Evolutionary conservation across 2,888 invertebrate species (phyloP).

Genomic region (Leucophora obtusa): DNA sequence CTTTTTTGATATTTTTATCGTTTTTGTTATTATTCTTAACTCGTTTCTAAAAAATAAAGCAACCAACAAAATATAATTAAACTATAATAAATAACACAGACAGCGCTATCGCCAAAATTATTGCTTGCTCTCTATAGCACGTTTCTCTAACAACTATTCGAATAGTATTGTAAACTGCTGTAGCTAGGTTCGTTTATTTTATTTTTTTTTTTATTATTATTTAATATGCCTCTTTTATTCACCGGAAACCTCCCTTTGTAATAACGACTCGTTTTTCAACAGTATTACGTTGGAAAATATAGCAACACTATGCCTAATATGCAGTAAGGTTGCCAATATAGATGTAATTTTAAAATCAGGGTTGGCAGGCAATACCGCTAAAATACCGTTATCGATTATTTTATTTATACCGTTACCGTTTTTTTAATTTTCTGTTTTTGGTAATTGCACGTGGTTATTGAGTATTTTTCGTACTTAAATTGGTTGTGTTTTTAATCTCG

Average conservation of each 20-base stretch:
- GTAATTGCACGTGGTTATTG: no score
- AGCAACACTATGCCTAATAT: background rate
- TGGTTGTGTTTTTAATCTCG: no score
- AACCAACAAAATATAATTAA: constrained; percentile 32
- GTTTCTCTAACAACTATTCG: constrained; percentile 46
- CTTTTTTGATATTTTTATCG: background rate
- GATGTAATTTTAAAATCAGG: no score
- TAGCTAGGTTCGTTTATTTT: background rate
- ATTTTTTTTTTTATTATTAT: no score
- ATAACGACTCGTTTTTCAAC: background rate
- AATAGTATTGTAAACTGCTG: constrained; percentile 21
- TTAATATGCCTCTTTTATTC: no score
- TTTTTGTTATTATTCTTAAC: background rate
- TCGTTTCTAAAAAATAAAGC: constrained; percentile 29
- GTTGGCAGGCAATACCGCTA: no score
- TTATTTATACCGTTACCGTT: no score
- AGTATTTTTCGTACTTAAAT: no score
- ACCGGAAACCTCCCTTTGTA: background rate
- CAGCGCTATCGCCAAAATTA: constrained; percentile 4
- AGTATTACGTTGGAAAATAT: background rate
- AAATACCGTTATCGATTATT: no score
- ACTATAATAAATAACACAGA: constrained; percentile 44
- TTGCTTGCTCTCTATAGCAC: constrained; percentile 31
- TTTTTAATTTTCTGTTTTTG: no score
- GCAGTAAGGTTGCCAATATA: no score